These are phyloP conservation scores for Naso thynnoides DNA, from an alignment of 2,797 vertebrate species.

Conservation along the genomic window DNA sequence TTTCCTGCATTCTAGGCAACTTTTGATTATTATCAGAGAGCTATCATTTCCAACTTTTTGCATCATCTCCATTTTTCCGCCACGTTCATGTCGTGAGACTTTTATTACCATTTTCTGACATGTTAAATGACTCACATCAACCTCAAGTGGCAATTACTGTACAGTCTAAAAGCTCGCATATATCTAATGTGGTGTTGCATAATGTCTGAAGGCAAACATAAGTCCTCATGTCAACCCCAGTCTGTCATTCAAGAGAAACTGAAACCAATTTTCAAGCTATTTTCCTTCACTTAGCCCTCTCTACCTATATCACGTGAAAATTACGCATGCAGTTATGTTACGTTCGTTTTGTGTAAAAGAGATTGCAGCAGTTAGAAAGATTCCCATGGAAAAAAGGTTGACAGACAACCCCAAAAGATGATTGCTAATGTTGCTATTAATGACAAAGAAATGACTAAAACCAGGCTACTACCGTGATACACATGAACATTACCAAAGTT, in stretches of 20 bases:
- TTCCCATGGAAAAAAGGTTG: neutral
- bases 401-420: neutral
- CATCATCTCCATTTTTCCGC: slow-evolving; percentile 11
- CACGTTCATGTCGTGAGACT: neutral
- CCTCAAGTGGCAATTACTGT: slow-evolving; percentile 25
- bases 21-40: neutral
- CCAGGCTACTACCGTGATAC: neutral
- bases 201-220: slow-evolving; percentile 15
- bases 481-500: neutral
- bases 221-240: neutral
- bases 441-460: neutral
- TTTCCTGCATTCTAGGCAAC: neutral
- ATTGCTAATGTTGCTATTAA: neutral
- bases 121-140: neutral
- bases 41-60: neutral
- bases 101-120: slow-evolving; percentile 2
- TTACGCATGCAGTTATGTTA: slow-evolving; percentile 13
- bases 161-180: slow-evolving; percentile 14
- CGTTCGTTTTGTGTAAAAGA: neutral
- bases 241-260: slow-evolving; percentile 11
- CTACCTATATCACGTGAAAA: slow-evolving; percentile 10
- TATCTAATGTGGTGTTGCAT: neutral
- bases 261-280: slow-evolving; percentile 13
- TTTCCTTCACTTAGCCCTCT: neutral
- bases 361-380: neutral